Percentiles rank a stretch among this genome's conserved stretches.
Evolutionary conservation across 2,888 invertebrate genomes (phyloP).

Genomic region (Aporophyla lueneburgensis): DNA sequence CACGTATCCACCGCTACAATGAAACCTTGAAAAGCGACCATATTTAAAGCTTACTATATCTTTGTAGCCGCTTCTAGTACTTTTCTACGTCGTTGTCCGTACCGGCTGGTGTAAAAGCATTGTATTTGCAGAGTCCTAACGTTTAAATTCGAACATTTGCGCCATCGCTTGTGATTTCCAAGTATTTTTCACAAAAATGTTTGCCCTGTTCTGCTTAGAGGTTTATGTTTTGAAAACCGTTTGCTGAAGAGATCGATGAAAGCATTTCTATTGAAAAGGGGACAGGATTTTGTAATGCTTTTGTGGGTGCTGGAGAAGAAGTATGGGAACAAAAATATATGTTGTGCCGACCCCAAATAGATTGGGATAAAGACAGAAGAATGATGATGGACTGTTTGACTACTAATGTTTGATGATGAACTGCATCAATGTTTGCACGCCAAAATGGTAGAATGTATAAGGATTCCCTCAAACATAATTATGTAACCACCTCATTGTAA

Average conservation of each 20-base stretch:
- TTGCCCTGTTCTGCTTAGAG: slow-evolving; percentile 3
- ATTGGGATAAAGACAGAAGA: too few species aligned
- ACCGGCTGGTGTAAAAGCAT: slow-evolving; percentile 44
- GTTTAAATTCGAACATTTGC: slow-evolving; percentile 49
- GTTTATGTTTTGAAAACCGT: slow-evolving; percentile 27
- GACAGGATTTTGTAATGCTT: neutral
- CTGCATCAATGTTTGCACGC: too few species aligned
- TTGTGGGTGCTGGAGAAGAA: neutral
- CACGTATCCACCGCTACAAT: neutral
- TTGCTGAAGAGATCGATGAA: neutral
- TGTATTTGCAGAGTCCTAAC: slow-evolving; percentile 51
- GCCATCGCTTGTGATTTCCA: slow-evolving; percentile 38
- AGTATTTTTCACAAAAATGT: slow-evolving; percentile 44
- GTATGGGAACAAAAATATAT: too few species aligned
- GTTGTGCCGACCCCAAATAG: too few species aligned
- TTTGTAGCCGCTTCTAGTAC: slow-evolving; percentile 13
- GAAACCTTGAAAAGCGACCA: neutral
- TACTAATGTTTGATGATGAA: too few species aligned
- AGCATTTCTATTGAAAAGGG: neutral
- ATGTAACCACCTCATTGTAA: too few species aligned
- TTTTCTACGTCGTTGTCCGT: neutral
- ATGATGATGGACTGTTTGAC: too few species aligned
- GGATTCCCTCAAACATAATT: too few species aligned
- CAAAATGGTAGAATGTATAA: too few species aligned
- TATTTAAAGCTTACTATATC: neutral